Conservation (phyloP, 2,888 invertebrate species). For the Carpatolechia fugitivella region DNA sequence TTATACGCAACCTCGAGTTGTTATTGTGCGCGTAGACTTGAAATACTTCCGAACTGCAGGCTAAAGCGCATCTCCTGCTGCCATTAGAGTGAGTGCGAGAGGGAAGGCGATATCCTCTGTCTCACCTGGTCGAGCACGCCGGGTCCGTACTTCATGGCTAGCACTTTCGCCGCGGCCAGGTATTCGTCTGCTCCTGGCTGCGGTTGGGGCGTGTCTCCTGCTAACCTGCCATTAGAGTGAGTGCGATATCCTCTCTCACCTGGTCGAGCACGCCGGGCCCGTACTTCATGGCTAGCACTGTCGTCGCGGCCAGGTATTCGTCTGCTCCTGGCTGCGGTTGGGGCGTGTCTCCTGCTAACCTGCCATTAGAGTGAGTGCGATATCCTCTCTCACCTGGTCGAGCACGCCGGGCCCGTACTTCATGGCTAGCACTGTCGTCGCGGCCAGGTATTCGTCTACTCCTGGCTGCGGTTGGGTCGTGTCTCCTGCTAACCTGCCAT, state of each 20-base stretch:
- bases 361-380: no score
- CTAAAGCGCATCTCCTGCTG: no score
- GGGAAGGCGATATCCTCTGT: no score
- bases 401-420: slow-evolving; percentile 89
- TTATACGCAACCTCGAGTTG: no score
- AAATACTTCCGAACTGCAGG: no score
- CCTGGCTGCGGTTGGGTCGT: slow-evolving; percentile 42
- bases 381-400: slow-evolving; percentile 49
- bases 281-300: slow-evolving; percentile 93
- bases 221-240: background rate
- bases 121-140: slow-evolving; percentile 77
- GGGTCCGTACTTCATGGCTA: slow-evolving; percentile 92
- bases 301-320: slow-evolving; percentile 91
- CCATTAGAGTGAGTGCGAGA: no score
- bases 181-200: slow-evolving; percentile 84
- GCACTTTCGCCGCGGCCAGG: slow-evolving; percentile 91
- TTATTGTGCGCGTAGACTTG: no score
- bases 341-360: background rate
- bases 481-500: background rate
- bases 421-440: slow-evolving; percentile 92
- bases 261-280: slow-evolving; percentile 84
- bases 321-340: slow-evolving; percentile 74
- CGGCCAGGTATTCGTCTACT: slow-evolving; percentile 89
- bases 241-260: slow-evolving; percentile 32
- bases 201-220: background rate